A percentile compares a stretch with the other conserved stretches of the same genome.
phyloP scores from a whole-genome alignment of 2,888 invertebrate species.

The Choreutis nemorana region DNA sequence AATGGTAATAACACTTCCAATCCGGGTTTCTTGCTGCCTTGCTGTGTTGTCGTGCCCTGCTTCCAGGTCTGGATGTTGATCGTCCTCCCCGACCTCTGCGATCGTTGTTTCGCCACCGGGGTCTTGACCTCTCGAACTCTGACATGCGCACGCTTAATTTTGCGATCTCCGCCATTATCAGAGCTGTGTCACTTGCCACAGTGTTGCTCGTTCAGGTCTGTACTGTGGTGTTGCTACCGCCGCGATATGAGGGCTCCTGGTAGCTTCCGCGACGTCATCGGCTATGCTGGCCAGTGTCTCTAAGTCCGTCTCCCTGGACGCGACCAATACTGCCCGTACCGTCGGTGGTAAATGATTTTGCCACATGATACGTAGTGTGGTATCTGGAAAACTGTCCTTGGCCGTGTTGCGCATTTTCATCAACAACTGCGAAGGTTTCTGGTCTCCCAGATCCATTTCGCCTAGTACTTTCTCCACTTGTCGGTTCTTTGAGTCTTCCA shows the following conservation, averaged over 20 bases:
- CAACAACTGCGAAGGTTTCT: conserved; percentile 11
- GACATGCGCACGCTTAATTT: neutral
- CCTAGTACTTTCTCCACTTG: conserved; percentile 9
- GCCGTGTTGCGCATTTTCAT: conserved; percentile 10
- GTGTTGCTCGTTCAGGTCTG: no score
- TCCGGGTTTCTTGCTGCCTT: neutral
- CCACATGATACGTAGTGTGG: conserved; percentile 11
- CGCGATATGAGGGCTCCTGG: neutral
- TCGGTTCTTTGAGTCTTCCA: conserved; percentile 9
- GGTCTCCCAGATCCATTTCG: conserved; percentile 11
- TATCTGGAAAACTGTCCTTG: conserved; percentile 6
- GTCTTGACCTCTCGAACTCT: neutral
- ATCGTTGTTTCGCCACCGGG: no score
- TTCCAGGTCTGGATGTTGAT: no score
- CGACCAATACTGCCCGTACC: conserved; percentile 8
- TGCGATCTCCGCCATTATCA: neutral
- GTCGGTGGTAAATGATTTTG: conserved; percentile 8
- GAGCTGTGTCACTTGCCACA: neutral
- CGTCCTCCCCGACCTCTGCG: no score
- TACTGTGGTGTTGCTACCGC: no score
- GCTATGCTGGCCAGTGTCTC: conserved; percentile 9
- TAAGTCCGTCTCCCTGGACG: conserved; percentile 5
- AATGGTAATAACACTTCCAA: neutral
- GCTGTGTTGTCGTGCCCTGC: neutral
- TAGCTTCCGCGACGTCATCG: conserved; percentile 9